Conservation (phyloP, 35 echinoderm and acorn worm genomes). For the Lytechinus variegatus region DNA sequence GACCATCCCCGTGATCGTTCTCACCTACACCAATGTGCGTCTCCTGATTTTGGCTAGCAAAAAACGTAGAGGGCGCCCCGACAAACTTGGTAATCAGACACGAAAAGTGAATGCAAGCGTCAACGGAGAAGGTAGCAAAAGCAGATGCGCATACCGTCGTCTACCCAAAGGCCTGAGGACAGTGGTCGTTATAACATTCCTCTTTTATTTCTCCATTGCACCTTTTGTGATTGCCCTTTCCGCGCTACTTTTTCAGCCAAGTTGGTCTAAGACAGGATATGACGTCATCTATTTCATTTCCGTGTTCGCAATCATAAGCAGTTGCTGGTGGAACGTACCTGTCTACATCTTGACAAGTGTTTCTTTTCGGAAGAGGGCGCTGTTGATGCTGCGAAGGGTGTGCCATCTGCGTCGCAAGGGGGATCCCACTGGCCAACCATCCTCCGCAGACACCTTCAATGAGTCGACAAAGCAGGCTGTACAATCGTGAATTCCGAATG, state of each 20-base stretch:
- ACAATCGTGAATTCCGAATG: background rate
- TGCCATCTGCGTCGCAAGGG: background rate
- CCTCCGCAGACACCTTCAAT: no score
- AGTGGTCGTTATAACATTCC: background rate
- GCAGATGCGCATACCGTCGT: background rate
- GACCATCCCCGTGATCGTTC: background rate
- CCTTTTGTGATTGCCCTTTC: background rate
- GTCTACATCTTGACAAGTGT: background rate
- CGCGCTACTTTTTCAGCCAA: background rate
- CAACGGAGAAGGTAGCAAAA: background rate
- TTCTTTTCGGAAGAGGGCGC: background rate
- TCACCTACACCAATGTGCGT: background rate
- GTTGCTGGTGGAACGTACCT: conserved; percentile 7
- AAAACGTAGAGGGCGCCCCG: background rate
- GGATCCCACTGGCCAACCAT: no score
- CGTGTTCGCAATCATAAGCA: background rate
- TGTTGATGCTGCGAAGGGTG: background rate
- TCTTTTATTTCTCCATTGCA: background rate
- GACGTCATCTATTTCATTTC: background rate
- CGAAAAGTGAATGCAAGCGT: background rate
- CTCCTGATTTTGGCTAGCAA: background rate
- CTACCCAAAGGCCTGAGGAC: background rate
- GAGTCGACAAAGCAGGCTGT: background rate
- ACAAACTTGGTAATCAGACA: background rate
- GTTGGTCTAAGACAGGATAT: background rate